A percentile compares a stretch with the other conserved stretches of the same genome.
Conservation (phyloP, 2,797 vertebrate genomes). For the Staurois parvus region DNA sequence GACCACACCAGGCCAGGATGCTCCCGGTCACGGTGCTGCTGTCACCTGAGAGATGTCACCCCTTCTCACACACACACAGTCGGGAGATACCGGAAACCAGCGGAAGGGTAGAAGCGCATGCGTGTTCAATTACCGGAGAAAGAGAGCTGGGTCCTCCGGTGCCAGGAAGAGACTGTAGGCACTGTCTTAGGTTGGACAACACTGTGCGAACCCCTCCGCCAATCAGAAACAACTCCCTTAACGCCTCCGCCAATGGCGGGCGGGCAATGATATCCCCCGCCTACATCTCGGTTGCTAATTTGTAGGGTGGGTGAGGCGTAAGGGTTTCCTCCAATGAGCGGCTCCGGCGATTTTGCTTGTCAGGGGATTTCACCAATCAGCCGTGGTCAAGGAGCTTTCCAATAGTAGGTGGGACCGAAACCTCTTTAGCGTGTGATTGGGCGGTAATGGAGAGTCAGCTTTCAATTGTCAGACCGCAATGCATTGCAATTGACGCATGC, state of each 20-base stretch:
- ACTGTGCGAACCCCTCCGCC: not conserved
- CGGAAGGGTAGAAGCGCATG: no score
- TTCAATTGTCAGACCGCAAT: constrained; percentile 7
- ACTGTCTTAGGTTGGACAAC: not conserved
- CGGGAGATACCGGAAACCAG: no score
- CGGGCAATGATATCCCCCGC: not conserved
- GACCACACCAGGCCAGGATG: not conserved
- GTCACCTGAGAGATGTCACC: not conserved
- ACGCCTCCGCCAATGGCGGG: not conserved
- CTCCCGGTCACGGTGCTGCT: no score
- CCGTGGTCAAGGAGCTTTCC: not conserved
- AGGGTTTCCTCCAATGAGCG: not conserved
- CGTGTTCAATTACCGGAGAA: constrained; percentile 24
- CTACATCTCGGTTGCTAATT: not conserved
- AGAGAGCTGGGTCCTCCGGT: not conserved
- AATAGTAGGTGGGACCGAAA: not conserved
- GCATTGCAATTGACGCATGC: constrained; percentile 16
- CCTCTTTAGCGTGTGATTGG: not conserved
- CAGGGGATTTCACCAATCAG: not conserved
- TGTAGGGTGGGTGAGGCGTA: not conserved
- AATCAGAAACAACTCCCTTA: not conserved
- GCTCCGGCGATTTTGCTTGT: not conserved
- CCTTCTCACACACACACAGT: not conserved
- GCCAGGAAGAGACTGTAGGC: constrained; percentile 10
- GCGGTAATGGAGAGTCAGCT: constrained; percentile 10